These are phyloP conservation scores for Microcebus griseorufus DNA, from an alignment of 2,113 vertebrate genomes.

Conservation along the genomic window DNA sequence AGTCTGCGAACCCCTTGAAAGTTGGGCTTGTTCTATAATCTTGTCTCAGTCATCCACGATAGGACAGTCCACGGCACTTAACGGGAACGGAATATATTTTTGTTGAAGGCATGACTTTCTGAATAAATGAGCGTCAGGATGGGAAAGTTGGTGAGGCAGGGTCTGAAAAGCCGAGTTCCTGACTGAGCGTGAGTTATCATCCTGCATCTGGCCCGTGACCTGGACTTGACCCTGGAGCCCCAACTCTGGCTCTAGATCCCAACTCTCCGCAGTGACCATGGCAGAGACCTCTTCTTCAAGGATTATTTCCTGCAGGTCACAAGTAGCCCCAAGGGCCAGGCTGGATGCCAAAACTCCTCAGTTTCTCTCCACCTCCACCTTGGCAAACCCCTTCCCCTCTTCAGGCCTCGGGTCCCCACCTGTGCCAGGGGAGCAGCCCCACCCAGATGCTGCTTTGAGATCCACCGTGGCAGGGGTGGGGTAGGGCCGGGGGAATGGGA, in stretches of 20 bases:
- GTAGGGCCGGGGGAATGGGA: slow-evolving; percentile 54
- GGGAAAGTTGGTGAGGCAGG: background rate
- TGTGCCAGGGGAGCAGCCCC: slow-evolving; percentile 54
- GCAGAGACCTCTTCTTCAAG: background rate
- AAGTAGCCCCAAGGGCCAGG: background rate
- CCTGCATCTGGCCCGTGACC: background rate
- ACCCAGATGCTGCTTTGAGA: slow-evolving; percentile 73
- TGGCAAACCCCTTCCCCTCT: slow-evolving; percentile 54
- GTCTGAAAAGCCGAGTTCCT: background rate
- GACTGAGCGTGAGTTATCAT: background rate
- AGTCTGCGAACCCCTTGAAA: background rate
- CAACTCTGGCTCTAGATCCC: background rate
- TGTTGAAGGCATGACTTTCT: background rate
- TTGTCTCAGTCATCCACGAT: background rate
- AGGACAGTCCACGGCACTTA: background rate
- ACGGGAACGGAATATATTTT: background rate
- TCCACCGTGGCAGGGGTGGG: slow-evolving; percentile 51
- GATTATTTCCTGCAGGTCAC: background rate
- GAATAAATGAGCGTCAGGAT: background rate
- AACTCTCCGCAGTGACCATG: background rate
- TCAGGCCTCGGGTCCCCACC: slow-evolving; percentile 29
- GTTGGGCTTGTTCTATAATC: background rate
- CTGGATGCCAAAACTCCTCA: background rate
- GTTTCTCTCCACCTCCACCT: slow-evolving; percentile 38
- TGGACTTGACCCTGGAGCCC: background rate